Base-by-base conservation (phyloP, 2,113 vertebrate genomes). In the Dolichotis patagonum region DNA sequence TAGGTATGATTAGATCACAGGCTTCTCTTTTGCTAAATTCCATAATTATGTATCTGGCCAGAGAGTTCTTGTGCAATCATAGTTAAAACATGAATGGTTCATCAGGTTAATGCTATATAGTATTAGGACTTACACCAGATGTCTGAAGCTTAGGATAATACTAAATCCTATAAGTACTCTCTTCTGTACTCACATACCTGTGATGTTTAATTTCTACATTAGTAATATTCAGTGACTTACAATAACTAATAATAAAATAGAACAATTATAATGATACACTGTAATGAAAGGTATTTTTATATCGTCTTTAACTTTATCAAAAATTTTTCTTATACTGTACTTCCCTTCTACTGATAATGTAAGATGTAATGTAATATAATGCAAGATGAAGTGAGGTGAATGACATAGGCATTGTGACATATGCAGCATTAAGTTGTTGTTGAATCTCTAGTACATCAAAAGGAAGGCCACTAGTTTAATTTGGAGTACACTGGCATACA, bases 361-460 rank as follows among this genome's bases (percentile, higher is more conserved):
- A n/a, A 26, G 16, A 20, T 11, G 22, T 14, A 12, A n/a, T n/a
- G n/a, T n/a, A n/a, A n/a, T n/a, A n/a, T n/a, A n/a, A n/a, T 7
- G 6, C 28, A 43, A 65, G 28, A 65, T 13, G 43, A 46, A 41
- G 6, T 4, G 28, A 78, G 13, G 9, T 20, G 30, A 58, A 65
- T n/a, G 10, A 22, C 19, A 3, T 6, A 24, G 1, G 41, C 10
- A 12, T 0, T 46, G 22, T 69, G n/a, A n/a, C 2, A 14, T 46
- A 30, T 16, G 26, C 35, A 54, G 13, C 19, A 3, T 24, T n/a
- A 11, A 49, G 49, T 8, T 30, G 22, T 20, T 58, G 30, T 4
- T 4, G 38, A 58, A 3, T 3, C n/a, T 38, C 26, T 49, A 22
- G 14, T 46, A 32, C 28, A 12, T 10, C 14, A n/a, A 24, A 3